Evolutionary conservation across 2,888 invertebrate species (phyloP).

Genomic region (Caenorhabditis sp.): DNA sequence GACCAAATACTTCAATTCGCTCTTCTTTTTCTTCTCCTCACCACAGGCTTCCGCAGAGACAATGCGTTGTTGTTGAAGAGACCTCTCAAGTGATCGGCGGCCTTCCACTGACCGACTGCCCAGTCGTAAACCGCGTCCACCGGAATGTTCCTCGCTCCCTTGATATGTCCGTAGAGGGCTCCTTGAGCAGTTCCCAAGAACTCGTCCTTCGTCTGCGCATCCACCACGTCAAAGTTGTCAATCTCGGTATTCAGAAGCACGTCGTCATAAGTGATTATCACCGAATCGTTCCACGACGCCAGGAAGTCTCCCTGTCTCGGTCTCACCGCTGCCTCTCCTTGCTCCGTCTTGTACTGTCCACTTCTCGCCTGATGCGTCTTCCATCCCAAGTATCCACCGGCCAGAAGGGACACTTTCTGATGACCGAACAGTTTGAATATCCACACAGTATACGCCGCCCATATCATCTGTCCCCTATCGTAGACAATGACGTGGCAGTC

Average conservation of each 20-base stretch:
- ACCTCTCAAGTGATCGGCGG: slow-evolving; percentile 52
- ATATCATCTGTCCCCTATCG: slow-evolving; percentile 79
- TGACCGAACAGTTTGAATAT: slow-evolving; percentile 81
- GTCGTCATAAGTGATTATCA: slow-evolving; percentile 80
- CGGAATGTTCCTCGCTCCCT: slow-evolving; percentile 78
- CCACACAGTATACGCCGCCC: slow-evolving; percentile 81
- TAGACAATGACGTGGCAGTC: slow-evolving; percentile 80
- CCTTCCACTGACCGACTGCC: slow-evolving; percentile 68
- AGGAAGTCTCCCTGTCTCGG: slow-evolving; percentile 76
- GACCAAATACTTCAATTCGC: neutral
- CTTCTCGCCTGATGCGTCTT: slow-evolving; percentile 71
- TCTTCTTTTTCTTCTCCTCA: slow-evolving; percentile 34
- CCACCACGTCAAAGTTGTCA: slow-evolving; percentile 76
- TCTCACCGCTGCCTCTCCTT: slow-evolving; percentile 28
- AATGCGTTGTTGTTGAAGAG: slow-evolving; percentile 68
- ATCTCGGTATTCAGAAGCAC: slow-evolving; percentile 78
- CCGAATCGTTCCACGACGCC: slow-evolving; percentile 77
- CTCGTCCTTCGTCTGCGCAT: slow-evolving; percentile 80
- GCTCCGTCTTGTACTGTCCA: slow-evolving; percentile 70
- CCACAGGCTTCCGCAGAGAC: slow-evolving; percentile 63
- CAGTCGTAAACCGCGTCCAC: slow-evolving; percentile 75
- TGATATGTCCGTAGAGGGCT: slow-evolving; percentile 80
- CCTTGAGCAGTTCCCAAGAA: slow-evolving; percentile 72
- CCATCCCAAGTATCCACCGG: slow-evolving; percentile 79
- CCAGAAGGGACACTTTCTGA: slow-evolving; percentile 74